These are phyloP conservation scores for Monodelphis domestica DNA, from an alignment of 2,797 vertebrate species.

Conservation along the genomic window DNA sequence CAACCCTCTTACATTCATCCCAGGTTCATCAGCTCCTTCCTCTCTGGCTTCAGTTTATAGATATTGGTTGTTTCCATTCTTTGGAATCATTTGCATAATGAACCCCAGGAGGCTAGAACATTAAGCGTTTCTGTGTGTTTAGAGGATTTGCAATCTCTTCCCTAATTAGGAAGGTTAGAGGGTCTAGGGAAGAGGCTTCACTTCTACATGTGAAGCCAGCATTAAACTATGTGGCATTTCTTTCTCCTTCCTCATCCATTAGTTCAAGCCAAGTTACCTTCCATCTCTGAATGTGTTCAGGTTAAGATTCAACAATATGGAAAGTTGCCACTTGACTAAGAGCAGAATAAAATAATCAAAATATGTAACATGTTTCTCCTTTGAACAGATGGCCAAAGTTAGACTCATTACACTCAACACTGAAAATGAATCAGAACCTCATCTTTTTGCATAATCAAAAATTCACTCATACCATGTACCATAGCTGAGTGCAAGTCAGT, in stretches of 20 bases:
- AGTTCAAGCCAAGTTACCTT: slow-evolving; percentile 29
- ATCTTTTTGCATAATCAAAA: slow-evolving; percentile 74
- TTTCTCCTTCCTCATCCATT: not conserved
- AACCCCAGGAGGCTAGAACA: slow-evolving; percentile 67
- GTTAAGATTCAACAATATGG: slow-evolving; percentile 59
- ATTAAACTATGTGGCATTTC: slow-evolving; percentile 45
- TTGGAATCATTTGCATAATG: slow-evolving; percentile 70
- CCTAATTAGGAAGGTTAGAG: slow-evolving; percentile 77
- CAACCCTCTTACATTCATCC: not conserved
- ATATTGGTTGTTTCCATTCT: slow-evolving; percentile 63
- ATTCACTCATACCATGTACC: slow-evolving; percentile 43
- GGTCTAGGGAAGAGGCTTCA: slow-evolving; percentile 58
- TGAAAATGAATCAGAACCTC: slow-evolving; percentile 75
- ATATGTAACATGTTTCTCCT: slow-evolving; percentile 48
- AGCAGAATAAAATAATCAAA: slow-evolving; percentile 70
- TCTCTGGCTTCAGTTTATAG: slow-evolving; percentile 57
- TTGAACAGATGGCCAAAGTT: slow-evolving; percentile 73
- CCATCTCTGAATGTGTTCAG: slow-evolving; percentile 53
- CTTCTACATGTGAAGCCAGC: slow-evolving; percentile 41
- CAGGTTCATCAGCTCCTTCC: not conserved
- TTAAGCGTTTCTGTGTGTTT: slow-evolving; percentile 56
- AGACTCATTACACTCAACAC: slow-evolving; percentile 70
- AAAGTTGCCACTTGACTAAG: slow-evolving; percentile 70
- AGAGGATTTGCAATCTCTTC: slow-evolving; percentile 65
- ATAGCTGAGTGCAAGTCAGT: slow-evolving; percentile 18